These are phyloP conservation scores for Lasioglossum malachurum DNA, from an alignment of 2,888 invertebrate genomes.

Conservation along the genomic window DNA sequence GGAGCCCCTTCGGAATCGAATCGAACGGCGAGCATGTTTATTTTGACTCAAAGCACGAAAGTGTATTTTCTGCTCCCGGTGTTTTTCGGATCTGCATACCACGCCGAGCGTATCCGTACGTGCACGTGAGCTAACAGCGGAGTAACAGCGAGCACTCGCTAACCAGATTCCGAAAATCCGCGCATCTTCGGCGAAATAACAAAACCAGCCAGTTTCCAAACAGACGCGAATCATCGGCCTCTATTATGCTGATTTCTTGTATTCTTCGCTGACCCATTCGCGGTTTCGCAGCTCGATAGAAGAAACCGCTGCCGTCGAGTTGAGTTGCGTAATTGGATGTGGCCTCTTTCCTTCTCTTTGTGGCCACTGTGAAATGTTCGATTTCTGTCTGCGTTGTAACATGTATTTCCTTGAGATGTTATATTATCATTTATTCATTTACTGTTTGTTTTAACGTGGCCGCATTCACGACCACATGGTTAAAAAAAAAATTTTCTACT, in stretches of 20 bases:
- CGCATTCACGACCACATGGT: no score
- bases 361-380: no score
- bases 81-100: conserved; percentile 58
- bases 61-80: conserved; percentile 68
- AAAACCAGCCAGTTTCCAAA: conserved; percentile 46
- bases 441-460: no score
- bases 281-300: background rate
- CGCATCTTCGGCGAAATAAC: conserved; percentile 65
- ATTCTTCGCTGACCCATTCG: background rate
- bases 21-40: conserved; percentile 46
- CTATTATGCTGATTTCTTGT: conserved; percentile 27
- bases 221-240: conserved; percentile 28
- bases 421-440: no score
- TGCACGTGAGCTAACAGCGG: conserved; percentile 10
- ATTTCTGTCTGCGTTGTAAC: no score
- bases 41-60: conserved; percentile 57
- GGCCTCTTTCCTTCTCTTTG: no score
- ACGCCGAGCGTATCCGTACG: conserved; percentile 8
- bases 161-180: conserved; percentile 40
- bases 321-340: background rate
- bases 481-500: no score
- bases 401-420: no score
- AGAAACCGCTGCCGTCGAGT: background rate
- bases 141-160: background rate
- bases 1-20: conserved; percentile 14